Conservation (phyloP, 2,113 vertebrate genomes). For the Pangasianodon gigas region DNA sequence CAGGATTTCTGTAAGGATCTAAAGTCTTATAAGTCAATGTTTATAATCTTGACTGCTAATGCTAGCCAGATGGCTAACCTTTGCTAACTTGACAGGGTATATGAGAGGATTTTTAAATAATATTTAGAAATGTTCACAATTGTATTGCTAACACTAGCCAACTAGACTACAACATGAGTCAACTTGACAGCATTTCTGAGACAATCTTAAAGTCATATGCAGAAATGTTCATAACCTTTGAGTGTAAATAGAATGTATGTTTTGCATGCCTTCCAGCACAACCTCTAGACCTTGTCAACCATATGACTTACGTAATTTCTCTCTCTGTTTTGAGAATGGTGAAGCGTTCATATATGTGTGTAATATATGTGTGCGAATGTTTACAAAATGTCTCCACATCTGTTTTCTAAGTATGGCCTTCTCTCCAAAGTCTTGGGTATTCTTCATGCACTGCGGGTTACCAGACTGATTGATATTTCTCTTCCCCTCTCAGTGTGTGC, state of each 20-base stretch:
- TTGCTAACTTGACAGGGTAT: neutral
- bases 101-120: neutral
- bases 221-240: neutral
- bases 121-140: neutral
- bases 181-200: neutral
- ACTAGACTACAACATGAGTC: neutral
- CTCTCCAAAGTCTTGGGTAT: neutral
- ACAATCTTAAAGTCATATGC: neutral
- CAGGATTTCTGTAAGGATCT: no score
- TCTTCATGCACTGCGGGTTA: neutral
- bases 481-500: neutral
- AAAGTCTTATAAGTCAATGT: neutral
- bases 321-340: neutral
- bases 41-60: neutral
- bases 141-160: neutral
- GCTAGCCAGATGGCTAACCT: neutral
- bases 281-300: neutral
- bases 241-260: neutral
- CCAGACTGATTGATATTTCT: neutral
- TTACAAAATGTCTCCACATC: neutral
- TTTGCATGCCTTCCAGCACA: neutral
- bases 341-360: neutral
- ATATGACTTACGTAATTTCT: neutral
- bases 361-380: neutral
- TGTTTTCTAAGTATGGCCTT: neutral